Evolutionary conservation across 2,113 vertebrate genomes (phyloP), one percentile per base, ranked within the genome.

Genomic region (Leptodactylus fuscus): DNA sequence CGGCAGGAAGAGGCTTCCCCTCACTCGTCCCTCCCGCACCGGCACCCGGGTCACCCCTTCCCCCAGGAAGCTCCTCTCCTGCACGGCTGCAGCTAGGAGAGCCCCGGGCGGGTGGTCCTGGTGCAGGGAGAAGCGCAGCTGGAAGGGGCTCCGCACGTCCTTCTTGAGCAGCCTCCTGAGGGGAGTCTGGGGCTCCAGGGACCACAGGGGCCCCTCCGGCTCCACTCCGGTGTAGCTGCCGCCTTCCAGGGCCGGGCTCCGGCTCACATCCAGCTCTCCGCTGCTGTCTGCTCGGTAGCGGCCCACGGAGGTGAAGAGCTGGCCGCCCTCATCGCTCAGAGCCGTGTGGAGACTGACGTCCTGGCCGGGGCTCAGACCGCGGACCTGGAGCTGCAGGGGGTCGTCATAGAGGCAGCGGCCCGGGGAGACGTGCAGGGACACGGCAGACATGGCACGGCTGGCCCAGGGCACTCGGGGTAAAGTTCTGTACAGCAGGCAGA

Each of bases 191-290:
- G 92, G 70, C 83, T 89, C 60, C 86, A 94, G 1, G 13, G 91
- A 85, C 93, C 93, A 94, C 51, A 92, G 38, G 65, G 90, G 89
- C 20, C 93, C 92, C 91, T 92, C 93, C 79, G 93, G 92, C 86
- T 95, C 91, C 79, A 92, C 80, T 32, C 93, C 93, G 0, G 51
- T 41, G 89, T 91, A 93, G 87, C 89, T 93, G 81, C 93, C 93
- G 20, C 92, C 93, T 20, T 88, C 89, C 80, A 93, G 87, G 0
- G 91, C 88, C 0, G 90, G 90, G 58, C 87, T 89, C 49, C 76
- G 80, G 51, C 2, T 41, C 4, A 91, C 65, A 15, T 93, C 88
- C 85, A 93, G 86, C 73, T 53, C 60, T 27, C 91, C 91, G 0
- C 70, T 24, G 10, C 12, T 22, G 9, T 87, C 88, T 0, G 89